phyloP scores from a whole-genome alignment of 2,113 vertebrate genomes.

The Alosa alosa region DNA sequence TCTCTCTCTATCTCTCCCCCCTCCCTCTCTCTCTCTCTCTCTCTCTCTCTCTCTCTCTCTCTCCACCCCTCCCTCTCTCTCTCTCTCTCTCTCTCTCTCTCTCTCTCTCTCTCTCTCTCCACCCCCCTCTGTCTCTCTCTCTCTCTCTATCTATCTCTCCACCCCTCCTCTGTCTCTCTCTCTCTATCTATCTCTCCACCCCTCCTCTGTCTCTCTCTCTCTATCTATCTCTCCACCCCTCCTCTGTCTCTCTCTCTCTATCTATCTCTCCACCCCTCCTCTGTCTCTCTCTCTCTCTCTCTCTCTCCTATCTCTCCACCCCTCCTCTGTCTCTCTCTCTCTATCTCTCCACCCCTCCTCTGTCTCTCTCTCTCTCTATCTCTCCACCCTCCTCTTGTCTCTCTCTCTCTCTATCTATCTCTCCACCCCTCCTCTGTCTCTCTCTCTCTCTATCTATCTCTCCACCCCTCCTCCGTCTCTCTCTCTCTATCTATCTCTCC shows the following conservation, averaged over 20 bases:
- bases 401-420: not conserved
- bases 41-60: not conserved
- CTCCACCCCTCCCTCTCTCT: too few species aligned
- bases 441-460: too few species aligned
- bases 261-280: too few species aligned
- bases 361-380: not conserved
- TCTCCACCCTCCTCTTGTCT: too few species aligned
- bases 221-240: too few species aligned
- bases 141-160: conserved; percentile 57
- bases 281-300: too few species aligned
- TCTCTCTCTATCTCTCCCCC: conserved; percentile 32
- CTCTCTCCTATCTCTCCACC: conserved; percentile 61
- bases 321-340: conserved; percentile 38
- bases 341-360: too few species aligned
- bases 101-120: too few species aligned
- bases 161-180: conserved; percentile 47
- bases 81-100: too few species aligned
- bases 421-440: not conserved
- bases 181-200: conserved; percentile 38
- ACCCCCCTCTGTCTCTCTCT: too few species aligned
- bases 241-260: conserved; percentile 52
- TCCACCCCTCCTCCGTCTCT: too few species aligned
- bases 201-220: conserved; percentile 30
- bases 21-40: conserved; percentile 46
- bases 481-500: conserved; percentile 56